Percentiles rank a stretch among this genome's conserved stretches.
These are phyloP conservation scores for Monoplex corrugatus DNA, from an alignment of 2,888 invertebrate species.

Conservation along the genomic window DNA sequence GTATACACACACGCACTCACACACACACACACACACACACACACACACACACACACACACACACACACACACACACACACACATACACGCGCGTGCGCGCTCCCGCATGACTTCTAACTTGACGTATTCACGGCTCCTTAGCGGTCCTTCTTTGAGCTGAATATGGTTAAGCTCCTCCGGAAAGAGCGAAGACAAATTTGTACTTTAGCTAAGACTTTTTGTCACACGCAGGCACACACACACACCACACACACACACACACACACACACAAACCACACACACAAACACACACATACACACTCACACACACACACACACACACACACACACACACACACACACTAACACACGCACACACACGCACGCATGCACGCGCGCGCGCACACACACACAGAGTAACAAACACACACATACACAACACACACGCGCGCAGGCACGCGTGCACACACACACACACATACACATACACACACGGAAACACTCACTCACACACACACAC, in stretches of 20 bases:
- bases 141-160: too few species aligned
- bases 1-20: too few species aligned
- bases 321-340: neutral
- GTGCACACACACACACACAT: neutral
- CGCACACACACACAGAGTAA: neutral
- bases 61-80: too few species aligned
- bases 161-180: too few species aligned
- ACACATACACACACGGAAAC: neutral
- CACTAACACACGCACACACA: neutral
- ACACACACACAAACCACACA: slow-evolving; percentile 16
- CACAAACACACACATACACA: neutral
- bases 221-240: slow-evolving; percentile 12
- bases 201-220: too few species aligned
- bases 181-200: too few species aligned
- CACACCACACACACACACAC: slow-evolving; percentile 35
- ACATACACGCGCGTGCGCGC: too few species aligned
- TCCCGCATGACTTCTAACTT: too few species aligned
- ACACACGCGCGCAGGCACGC: slow-evolving; percentile 16
- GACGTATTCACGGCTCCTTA: too few species aligned
- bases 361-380: neutral
- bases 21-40: too few species aligned
- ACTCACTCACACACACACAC: neutral
- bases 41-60: too few species aligned
- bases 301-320: neutral
- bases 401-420: slow-evolving; percentile 12